A percentile compares a stretch with the other conserved stretches of the same genome.
phyloP scores from a whole-genome alignment of 2,888 invertebrate genomes.

The Zelleria hepariella region DNA sequence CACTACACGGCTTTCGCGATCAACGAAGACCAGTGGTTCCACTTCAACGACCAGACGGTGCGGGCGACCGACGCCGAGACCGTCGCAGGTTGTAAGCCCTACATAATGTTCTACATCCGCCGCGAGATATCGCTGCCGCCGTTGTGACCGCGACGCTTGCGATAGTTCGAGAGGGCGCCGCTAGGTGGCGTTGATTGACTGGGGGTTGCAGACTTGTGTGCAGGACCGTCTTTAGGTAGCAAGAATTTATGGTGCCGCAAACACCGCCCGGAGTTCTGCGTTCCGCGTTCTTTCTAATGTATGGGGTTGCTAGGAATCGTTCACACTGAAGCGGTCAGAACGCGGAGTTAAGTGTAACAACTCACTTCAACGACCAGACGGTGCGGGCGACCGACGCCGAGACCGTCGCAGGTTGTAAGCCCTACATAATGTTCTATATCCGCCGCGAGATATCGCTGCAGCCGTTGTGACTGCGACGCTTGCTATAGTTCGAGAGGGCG shows the following conservation, averaged over 20 bases:
- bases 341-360: no score
- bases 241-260: no score
- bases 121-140: conserved; percentile 68
- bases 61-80: conserved; percentile 75
- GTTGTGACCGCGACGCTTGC: conserved; percentile 6
- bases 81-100: conserved; percentile 85
- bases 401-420: conserved; percentile 83
- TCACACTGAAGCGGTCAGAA: no score
- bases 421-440: conserved; percentile 89
- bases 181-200: background rate
- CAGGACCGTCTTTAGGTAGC: no score
- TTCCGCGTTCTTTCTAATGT: no score
- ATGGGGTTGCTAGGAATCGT: no score
- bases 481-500: background rate
- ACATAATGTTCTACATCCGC: conserved; percentile 87
- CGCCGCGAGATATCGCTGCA: conserved; percentile 73
- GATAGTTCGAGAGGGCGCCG: background rate
- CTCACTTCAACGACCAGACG: conserved; percentile 89
- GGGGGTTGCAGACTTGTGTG: background rate
- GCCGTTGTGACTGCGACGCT: conserved; percentile 8
- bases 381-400: conserved; percentile 78
- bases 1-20: conserved; percentile 89
- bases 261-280: no score
- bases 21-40: conserved; percentile 86
- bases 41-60: conserved; percentile 90